Percentiles rank a stretch among this genome's conserved stretches.
phyloP scores from a whole-genome alignment of 1,140 invertebrate species.

The Plectrocnemia conspersa region DNA sequence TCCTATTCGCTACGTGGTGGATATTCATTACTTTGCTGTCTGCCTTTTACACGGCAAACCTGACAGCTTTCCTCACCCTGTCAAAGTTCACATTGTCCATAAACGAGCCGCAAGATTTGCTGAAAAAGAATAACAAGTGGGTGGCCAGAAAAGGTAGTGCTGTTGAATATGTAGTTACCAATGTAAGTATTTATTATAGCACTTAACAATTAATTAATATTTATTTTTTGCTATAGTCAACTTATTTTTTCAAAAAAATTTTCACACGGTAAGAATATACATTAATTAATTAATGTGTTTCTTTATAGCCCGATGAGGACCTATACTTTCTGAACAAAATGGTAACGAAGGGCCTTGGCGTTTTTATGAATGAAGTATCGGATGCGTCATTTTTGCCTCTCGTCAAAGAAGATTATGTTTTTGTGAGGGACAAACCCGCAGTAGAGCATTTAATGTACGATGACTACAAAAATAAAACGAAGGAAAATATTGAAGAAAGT shows the following conservation, averaged over 20 bases:
- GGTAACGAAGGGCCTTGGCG: slow-evolving; percentile 41
- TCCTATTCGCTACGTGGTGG: slow-evolving; percentile 89
- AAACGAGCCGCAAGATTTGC: slow-evolving; percentile 63
- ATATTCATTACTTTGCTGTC: slow-evolving; percentile 82
- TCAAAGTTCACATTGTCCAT: slow-evolving; percentile 77
- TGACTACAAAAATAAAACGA: slow-evolving; percentile 62
- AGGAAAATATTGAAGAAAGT: slow-evolving; percentile 52
- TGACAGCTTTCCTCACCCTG: slow-evolving; percentile 82
- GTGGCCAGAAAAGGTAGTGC: slow-evolving; percentile 60
- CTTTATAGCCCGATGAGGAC: slow-evolving; percentile 41
- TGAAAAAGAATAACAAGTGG: slow-evolving; percentile 63
- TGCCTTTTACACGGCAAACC: slow-evolving; percentile 87
- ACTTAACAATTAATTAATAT: slow-evolving; percentile 4
- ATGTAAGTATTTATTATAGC: slow-evolving; percentile 47
- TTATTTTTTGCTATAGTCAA: too few species aligned
- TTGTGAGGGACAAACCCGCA: slow-evolving; percentile 61
- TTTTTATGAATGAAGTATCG: slow-evolving; percentile 37
- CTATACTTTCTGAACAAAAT: slow-evolving; percentile 43
- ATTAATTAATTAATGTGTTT: slow-evolving; percentile 3
- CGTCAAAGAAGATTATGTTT: slow-evolving; percentile 54
- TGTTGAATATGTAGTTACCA: slow-evolving; percentile 59
- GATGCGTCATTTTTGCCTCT: slow-evolving; percentile 48
- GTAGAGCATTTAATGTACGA: slow-evolving; percentile 62
- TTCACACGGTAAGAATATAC: background rate
- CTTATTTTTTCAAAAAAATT: too few species aligned